Conservation (phyloP, 1,140 invertebrate species). For the Ylistrum balloti region DNA sequence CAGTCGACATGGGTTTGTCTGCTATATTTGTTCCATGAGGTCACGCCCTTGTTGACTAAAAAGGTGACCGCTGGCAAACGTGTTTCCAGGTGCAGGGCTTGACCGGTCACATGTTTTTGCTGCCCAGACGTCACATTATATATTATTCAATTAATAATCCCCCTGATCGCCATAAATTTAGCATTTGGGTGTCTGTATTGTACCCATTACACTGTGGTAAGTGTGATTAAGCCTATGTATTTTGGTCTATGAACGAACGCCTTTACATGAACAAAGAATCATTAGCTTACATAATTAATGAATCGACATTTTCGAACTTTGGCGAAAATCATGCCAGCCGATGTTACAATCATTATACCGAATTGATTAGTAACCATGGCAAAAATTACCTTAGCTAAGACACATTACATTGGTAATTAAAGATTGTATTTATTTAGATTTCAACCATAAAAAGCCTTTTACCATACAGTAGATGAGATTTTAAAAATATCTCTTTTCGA, state of each 20-base stretch:
- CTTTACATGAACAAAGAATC: background rate
- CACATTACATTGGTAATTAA: no score
- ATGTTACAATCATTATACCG: background rate
- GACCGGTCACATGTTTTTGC: conserved; percentile 31
- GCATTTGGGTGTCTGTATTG: background rate
- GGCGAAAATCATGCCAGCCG: background rate
- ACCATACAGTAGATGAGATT: no score
- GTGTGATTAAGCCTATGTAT: background rate
- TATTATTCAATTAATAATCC: conserved; percentile 29
- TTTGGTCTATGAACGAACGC: background rate
- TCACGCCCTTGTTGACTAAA: background rate
- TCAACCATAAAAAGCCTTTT: no score
- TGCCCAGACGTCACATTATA: background rate
- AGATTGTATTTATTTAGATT: no score
- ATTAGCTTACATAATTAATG: conserved; percentile 13
- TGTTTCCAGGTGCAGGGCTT: conserved; percentile 3
- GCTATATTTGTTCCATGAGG: background rate
- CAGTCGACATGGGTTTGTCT: background rate
- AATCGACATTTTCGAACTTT: conserved; percentile 5
- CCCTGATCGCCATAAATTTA: conserved; percentile 5
- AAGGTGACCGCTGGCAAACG: conserved; percentile 21
- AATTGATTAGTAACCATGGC: background rate
- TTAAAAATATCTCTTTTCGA: no score
- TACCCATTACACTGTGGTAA: conserved; percentile 28
- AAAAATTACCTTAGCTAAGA: no score